Conservation (phyloP, 2,888 invertebrate species). For the Catonia carolina region DNA sequence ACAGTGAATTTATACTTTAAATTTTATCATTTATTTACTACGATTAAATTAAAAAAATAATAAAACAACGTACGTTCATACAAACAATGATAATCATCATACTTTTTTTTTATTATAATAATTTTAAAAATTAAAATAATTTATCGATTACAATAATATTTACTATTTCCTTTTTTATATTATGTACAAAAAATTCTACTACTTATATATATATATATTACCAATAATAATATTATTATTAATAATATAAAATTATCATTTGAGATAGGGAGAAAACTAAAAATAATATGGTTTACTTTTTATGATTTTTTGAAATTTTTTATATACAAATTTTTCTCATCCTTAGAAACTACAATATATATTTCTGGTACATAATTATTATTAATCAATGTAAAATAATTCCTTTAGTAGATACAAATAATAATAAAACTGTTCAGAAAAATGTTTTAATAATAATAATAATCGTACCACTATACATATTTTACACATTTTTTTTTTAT, state of each 20-base stretch:
- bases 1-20: too few species aligned
- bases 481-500: conserved; percentile 8
- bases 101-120: too few species aligned
- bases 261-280: not conserved
- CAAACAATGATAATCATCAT: too few species aligned
- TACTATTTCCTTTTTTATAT: conserved; percentile 2
- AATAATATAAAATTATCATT: conserved; percentile 14
- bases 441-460: not conserved
- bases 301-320: conserved; percentile 3
- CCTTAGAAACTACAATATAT: conserved; percentile 7
- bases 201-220: not conserved
- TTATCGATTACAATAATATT: conserved; percentile 11
- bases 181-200: not conserved
- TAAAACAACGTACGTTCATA: too few species aligned
- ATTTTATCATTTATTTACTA: too few species aligned
- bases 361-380: not conserved
- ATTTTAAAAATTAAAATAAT: not conserved
- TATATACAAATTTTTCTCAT: conserved; percentile 3
- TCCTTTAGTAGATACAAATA: too few species aligned
- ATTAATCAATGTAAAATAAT: too few species aligned
- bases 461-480: conserved; percentile 13
- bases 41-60: too few species aligned
- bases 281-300: conserved; percentile 2
- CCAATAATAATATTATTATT: conserved; percentile 6
- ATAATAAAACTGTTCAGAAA: not conserved